Evolutionary conservation across 2,888 invertebrate species (phyloP), one percentile per base, ranked within the genome.

Genomic region (Drosophila flavopinicola): DNA sequence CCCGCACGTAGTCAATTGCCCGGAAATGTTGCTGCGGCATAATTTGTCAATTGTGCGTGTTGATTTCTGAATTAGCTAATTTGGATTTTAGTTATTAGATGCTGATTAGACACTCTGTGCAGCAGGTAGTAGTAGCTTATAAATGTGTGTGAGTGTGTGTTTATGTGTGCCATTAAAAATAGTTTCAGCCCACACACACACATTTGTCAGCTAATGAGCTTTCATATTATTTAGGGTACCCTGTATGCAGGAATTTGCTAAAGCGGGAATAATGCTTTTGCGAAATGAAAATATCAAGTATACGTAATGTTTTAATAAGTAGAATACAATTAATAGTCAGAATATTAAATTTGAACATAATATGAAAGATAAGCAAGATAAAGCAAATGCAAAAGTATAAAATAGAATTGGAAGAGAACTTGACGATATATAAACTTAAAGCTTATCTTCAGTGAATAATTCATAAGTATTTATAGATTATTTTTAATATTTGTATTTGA

Each of bases 1-100:
- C 65, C 35, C 63, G 45, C 80, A 82, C 87, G 80, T 85, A 86
- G 57, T 59, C 86, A 87, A 84, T 85, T 86, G 78, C 58, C 88
- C 87, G 84, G 88, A 85, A 87, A 87, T 88, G 87, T 82, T 82
- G 71, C 65, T 78, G 82, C 73, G 82, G 75, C 85, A 88, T 88
- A 87, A 87, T 85, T 85, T 85, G 87, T 87, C 84, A 84, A 84
- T 84, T 84, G 88, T 86, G 84, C 86, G 80, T 87, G 86, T 84
- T 87, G 88, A 87, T 85, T 85, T 85, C 88, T 80, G 88, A 85
- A 86, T 87, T 87, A 80, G 87, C 85, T 88, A 85, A 85, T 85
- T 87, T 86, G 70, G 82, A 84, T 84, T 87, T 84, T 83, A 80
- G 84, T 87, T 87, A 84, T 84, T 84, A 86, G 73, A 74, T 76